Conservation (phyloP, 2,797 vertebrate genomes). For the Leuciscus waleckii region DNA sequence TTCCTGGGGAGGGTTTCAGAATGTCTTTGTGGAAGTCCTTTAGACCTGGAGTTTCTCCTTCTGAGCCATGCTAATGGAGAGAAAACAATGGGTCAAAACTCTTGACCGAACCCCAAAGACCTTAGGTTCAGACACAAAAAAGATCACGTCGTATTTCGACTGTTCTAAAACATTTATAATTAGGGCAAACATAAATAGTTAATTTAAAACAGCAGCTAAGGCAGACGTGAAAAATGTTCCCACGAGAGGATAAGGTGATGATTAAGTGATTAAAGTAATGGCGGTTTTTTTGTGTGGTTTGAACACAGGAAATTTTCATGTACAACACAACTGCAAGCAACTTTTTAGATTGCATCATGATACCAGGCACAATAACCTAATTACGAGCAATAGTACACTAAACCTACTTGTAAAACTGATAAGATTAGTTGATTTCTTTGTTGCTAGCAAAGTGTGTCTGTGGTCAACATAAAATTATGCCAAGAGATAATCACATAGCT, state of each 20-base stretch:
- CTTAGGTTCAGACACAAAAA: neutral
- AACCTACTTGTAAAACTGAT: neutral
- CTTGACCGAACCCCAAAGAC: neutral
- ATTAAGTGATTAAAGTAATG: neutral
- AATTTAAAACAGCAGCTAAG: neutral
- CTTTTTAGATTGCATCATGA: neutral
- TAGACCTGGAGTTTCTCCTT: conserved; percentile 96
- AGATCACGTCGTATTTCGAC: neutral
- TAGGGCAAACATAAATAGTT: neutral
- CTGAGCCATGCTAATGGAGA: conserved; percentile 86
- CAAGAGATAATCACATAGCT: neutral
- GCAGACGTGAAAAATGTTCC: neutral
- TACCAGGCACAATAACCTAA: neutral
- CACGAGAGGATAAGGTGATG: neutral
- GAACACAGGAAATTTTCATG: conserved; percentile 22
- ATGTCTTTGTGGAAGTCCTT: conserved; percentile 99
- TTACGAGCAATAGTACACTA: neutral
- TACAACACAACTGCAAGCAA: neutral
- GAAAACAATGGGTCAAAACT: neutral
- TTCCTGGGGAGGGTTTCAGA: conserved; percentile 95
- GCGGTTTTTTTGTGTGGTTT: conserved; percentile 7
- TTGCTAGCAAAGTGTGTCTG: neutral
- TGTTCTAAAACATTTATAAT: neutral
- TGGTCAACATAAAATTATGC: conserved; percentile 2
- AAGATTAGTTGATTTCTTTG: neutral